These are phyloP conservation scores for Pteropus rufus DNA, from an alignment of 2,797 vertebrate species.

Conservation along the genomic window DNA sequence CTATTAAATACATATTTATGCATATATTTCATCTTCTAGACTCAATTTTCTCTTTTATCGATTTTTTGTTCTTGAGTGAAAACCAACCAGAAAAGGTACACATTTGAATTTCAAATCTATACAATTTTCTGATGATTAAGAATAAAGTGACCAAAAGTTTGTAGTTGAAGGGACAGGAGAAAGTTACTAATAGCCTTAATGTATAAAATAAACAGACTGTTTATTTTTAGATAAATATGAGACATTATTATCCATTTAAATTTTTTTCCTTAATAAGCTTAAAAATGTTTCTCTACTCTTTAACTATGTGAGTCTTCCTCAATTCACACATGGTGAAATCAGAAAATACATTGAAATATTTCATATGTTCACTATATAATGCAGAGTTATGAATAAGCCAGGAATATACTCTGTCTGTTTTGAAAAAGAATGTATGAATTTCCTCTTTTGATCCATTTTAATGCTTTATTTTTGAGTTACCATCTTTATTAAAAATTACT, in stretches of 20 bases:
- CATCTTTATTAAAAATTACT: background rate
- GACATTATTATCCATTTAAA: background rate
- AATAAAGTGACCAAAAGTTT: background rate
- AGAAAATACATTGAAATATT: slow-evolving; percentile 8
- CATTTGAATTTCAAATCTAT: background rate
- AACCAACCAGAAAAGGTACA: background rate
- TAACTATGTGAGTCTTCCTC: background rate
- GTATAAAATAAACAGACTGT: background rate
- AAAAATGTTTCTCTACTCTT: background rate
- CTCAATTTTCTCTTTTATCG: background rate
- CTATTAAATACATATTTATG: background rate
- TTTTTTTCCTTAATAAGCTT: background rate
- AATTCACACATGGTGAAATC: background rate
- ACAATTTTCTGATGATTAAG: background rate
- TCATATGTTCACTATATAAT: background rate
- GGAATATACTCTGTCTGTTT: background rate
- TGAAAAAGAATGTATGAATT: background rate
- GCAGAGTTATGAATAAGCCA: background rate
- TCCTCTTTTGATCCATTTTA: background rate
- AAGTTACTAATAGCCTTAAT: background rate
- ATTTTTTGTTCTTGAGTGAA: background rate
- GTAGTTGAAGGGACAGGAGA: background rate
- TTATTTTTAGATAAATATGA: background rate
- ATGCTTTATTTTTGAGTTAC: background rate
- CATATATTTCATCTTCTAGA: background rate